A percentile compares a stretch with the other conserved stretches of the same genome.
These are phyloP conservation scores for Drosophila jambulina DNA, from an alignment of 1,140 invertebrate genomes.

Conservation along the genomic window DNA sequence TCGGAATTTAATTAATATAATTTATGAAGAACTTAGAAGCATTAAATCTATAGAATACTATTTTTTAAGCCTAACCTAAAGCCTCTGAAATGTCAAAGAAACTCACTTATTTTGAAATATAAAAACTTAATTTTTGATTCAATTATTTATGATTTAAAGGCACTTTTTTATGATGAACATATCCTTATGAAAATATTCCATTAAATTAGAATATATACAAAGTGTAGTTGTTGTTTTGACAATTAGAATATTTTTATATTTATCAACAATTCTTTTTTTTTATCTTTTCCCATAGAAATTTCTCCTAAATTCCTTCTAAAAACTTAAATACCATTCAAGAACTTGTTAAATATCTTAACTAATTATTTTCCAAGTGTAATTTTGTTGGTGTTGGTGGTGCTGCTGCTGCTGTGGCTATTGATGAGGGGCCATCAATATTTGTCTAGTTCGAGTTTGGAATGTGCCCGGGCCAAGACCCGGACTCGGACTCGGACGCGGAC, in stretches of 20 bases:
- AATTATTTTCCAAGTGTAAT: conserved; percentile 3
- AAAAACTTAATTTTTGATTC: not conserved
- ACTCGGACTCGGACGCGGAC: conserved; percentile 25
- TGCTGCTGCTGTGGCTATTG: conserved; percentile 67
- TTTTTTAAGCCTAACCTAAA: too few species aligned
- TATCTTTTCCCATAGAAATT: not conserved
- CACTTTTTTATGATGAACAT: not conserved
- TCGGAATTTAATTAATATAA: too few species aligned
- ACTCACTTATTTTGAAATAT: not conserved
- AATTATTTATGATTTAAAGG: not conserved
- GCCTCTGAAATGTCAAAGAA: too few species aligned
- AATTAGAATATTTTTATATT: too few species aligned
- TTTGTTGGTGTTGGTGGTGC: conserved; percentile 24
- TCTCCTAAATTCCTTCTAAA: not conserved
- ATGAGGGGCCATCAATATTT: conserved; percentile 83
- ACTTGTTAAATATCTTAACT: not conserved
- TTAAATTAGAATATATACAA: not conserved
- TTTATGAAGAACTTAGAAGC: not conserved
- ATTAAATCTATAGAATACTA: not conserved
- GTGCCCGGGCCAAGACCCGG: conserved; percentile 66
- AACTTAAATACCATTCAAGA: not conserved
- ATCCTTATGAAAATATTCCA: not conserved
- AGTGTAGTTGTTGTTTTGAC: not conserved
- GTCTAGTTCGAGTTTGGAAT: conserved; percentile 80
- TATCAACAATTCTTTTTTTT: not conserved